Evolutionary conservation across 2,797 vertebrate species (phyloP).

Genomic region (Vespertilio murinus): DNA sequence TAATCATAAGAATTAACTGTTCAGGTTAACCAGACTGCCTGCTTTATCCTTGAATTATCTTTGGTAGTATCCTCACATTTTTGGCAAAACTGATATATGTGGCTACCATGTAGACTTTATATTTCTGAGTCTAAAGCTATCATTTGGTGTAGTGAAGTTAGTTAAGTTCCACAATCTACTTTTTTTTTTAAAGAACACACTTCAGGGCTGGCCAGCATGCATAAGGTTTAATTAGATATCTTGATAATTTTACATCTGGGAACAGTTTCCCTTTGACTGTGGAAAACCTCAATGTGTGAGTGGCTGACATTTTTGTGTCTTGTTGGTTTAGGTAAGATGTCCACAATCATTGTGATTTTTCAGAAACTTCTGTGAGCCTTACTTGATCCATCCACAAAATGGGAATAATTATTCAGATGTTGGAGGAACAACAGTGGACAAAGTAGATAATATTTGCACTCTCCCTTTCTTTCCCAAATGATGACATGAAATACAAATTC

Average conservation of each 20-base stretch:
- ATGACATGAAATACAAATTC: not conserved
- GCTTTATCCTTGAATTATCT: slow-evolving; percentile 20
- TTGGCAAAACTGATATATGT: not conserved
- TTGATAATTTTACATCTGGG: not conserved
- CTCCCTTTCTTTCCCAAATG: not conserved
- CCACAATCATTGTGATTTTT: not conserved
- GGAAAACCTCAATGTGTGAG: not conserved
- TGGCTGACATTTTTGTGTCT: not conserved
- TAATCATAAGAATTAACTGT: not conserved
- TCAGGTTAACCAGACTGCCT: not conserved
- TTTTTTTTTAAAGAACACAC: not conserved
- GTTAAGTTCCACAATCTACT: not conserved
- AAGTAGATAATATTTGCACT: not conserved
- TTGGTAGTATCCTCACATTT: not conserved
- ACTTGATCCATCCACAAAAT: not conserved
- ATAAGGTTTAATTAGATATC: not conserved
- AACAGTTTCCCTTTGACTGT: not conserved
- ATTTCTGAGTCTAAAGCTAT: slow-evolving; percentile 47
- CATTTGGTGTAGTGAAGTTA: not conserved
- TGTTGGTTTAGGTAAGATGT: not conserved
- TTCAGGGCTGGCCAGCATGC: not conserved
- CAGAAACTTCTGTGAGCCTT: not conserved
- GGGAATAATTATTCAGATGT: not conserved
- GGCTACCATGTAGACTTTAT: not conserved
- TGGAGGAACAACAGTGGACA: not conserved